Evolutionary conservation across 2,888 invertebrate genomes (phyloP), one percentile per base, ranked within the genome.

Genomic region (Polydrusus tereticollis): DNA sequence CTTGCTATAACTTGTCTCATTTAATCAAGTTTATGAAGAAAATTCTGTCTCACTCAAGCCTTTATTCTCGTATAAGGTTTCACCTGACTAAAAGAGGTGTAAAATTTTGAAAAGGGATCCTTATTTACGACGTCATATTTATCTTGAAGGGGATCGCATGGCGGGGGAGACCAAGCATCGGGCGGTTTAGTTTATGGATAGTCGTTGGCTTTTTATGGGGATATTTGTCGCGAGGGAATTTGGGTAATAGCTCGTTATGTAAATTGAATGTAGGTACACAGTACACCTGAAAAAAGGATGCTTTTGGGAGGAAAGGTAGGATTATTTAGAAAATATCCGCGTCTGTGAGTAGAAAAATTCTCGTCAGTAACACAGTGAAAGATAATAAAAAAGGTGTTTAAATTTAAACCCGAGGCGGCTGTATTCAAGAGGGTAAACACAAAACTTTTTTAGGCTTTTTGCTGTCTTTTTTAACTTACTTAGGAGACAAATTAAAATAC

Each of bases 91-190:
- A 2, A 21, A n/a, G 29, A 62, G 62, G 69, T 62, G 69, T 69
- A 69, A 69, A 62, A 69, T 69, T 69, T 69, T 62, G 69, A 60
- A 69, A 69, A 38, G n/a, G 69, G 69, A 69, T 69, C 69, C 62
- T 62, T 69, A 60, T 62, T 67, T 60, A 69, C 55, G 69, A 69
- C 69, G 55, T 69, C 69, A 29, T 47, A 69, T 69, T 69, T 62
- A 69, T 69, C 69, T 69, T 69, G 60, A 62, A 55, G 62, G 8
- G 33, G 43, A 43, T 45, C 43, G 8, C 41, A 29, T 14, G 33
- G 26, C 26, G 41, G 66, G 66, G 45, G 66, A 45, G 23, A 52
- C 23, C 26, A n/a, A 43, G 45, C 36, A 52, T 38, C 50, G 50
- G 52, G 47, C 33, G 7, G 55, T 58, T 58, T 58, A 16, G 41